phyloP scores from a whole-genome alignment of 53 echinoderm and acorn worm species.

The Holothuria leucospilota region DNA sequence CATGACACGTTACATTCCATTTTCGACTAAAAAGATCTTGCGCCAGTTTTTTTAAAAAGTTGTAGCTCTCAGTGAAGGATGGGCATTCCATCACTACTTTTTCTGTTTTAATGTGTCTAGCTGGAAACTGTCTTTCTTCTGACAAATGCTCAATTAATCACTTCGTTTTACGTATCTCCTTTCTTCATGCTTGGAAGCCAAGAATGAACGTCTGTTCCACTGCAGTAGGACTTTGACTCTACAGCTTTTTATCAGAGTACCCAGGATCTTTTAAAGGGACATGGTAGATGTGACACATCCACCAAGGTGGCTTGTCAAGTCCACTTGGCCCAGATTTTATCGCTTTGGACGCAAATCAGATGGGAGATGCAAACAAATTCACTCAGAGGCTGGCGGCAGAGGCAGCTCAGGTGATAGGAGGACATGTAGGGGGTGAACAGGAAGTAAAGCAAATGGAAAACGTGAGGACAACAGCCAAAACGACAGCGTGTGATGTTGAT shows the following conservation, averaged over 20 bases:
- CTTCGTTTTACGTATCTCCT: constrained; percentile 15
- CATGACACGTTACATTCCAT: too few relatives aligned
- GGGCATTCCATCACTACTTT: too few relatives aligned
- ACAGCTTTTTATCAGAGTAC: neutral
- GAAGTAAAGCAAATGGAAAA: neutral
- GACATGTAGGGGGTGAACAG: neutral
- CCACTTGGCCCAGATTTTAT: constrained; percentile 45
- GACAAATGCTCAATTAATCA: constrained; percentile 50
- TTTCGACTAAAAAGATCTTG: too few relatives aligned
- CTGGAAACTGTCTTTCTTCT: constrained; percentile 9
- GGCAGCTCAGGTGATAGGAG: constrained; percentile 12
- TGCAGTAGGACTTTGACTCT: constrained; percentile 33
- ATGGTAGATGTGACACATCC: constrained; percentile 10
- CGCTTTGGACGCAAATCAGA: constrained; percentile 23
- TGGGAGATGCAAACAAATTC: constrained; percentile 30
- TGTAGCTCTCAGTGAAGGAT: too few relatives aligned
- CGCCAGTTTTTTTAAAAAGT: too few relatives aligned
- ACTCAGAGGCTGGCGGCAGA: constrained; percentile 9
- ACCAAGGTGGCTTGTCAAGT: constrained; percentile 24
- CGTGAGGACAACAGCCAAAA: too few relatives aligned
- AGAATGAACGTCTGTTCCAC: constrained; percentile 32
- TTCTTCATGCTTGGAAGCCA: constrained; percentile 20
- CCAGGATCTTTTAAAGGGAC: constrained; percentile 28
- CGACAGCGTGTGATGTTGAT: too few relatives aligned
- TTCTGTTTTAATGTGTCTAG: too few relatives aligned